Percentiles rank a stretch among this genome's conserved stretches.
phyloP scores from a whole-genome alignment of 2,797 vertebrate species.

The Distichodus sexfasciatus region DNA sequence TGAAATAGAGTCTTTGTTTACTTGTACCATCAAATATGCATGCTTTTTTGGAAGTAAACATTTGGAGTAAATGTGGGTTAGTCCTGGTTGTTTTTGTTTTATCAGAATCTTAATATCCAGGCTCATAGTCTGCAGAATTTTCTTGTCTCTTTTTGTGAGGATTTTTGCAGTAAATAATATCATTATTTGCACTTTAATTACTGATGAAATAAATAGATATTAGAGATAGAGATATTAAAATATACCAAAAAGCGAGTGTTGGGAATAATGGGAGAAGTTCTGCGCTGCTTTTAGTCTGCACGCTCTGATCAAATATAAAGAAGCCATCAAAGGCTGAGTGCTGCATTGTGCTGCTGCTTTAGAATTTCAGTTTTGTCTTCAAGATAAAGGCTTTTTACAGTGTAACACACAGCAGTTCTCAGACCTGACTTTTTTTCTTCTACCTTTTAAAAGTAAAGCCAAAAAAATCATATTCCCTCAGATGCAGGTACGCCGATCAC shows the following conservation, averaged over 20 bases:
- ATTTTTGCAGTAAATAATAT: no score
- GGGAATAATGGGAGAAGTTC: conserved; percentile 1
- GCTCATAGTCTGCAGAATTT: no score
- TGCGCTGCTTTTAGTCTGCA: background rate
- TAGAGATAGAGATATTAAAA: background rate
- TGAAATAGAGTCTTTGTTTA: conserved; percentile 51
- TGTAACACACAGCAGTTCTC: background rate
- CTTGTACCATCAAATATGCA: conserved; percentile 38
- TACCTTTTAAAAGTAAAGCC: background rate
- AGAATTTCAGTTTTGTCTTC: background rate
- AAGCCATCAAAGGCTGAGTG: background rate
- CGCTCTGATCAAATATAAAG: conserved; percentile 2
- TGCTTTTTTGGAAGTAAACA: background rate
- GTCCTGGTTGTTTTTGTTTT: no score
- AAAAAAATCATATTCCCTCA: no score
- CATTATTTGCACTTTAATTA: no score
- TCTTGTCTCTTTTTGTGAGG: no score
- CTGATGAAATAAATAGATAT: no score
- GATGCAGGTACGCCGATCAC: no score
- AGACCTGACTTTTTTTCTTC: background rate
- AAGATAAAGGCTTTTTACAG: conserved; percentile 10
- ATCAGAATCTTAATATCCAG: no score
- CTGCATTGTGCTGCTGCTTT: background rate
- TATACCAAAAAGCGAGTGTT: background rate
- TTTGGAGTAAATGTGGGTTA: no score